Conservation (phyloP, 1,140 invertebrate genomes). For the Tetranychus cinnabarinus region DNA sequence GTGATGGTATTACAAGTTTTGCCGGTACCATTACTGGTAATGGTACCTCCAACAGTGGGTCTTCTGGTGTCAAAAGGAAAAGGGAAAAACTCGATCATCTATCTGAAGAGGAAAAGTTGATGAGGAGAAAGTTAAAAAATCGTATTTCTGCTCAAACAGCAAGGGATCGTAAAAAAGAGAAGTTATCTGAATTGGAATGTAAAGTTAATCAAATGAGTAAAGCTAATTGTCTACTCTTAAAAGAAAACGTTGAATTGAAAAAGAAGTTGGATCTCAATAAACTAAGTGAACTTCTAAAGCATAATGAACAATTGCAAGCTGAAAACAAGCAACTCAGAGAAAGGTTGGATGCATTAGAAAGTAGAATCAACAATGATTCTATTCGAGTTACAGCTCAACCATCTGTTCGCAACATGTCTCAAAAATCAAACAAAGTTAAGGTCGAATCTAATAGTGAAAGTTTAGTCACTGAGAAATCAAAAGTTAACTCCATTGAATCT, state of each 20-base stretch:
- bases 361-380: neutral
- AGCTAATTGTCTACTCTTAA: neutral
- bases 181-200: constrained; percentile 59
- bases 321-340: neutral
- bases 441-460: too few relatives aligned
- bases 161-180: constrained; percentile 80
- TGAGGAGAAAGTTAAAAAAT: constrained; percentile 62
- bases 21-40: too few relatives aligned
- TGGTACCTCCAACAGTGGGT: too few relatives aligned
- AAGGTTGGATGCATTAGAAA: neutral
- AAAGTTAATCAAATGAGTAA: neutral
- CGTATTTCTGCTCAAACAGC: constrained; percentile 92
- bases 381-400: neutral
- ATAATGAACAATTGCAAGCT: neutral
- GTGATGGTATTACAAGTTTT: too few relatives aligned
- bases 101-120: constrained; percentile 13
- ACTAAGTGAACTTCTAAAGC: neutral
- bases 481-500: constrained; percentile 13
- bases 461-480: neutral
- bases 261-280: neutral
- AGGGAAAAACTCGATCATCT: constrained; percentile 13
- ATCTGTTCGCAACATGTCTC: too few relatives aligned
- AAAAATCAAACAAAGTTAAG: too few relatives aligned
- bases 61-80: constrained; percentile 1
- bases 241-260: neutral